Base-by-base conservation (phyloP, 2,113 vertebrate species). In the Grantiella picta region DNA sequence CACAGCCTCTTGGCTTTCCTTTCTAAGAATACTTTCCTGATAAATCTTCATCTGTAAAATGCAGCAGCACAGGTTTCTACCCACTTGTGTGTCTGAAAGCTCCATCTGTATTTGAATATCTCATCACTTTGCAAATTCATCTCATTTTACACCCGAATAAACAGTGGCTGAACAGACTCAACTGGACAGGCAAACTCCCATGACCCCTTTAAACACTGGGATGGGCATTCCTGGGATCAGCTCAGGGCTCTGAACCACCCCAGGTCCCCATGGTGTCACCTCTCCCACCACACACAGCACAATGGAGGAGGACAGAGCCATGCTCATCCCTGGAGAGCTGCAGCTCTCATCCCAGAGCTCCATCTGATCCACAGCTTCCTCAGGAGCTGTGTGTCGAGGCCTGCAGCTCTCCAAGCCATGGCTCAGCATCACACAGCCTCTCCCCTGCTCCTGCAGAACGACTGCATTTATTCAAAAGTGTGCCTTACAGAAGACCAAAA, bases 41-140 rank as follows among this genome's bases (percentile, higher is more conserved):
- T 31, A 89, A 64, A 31, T 72, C 92, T 72, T 92, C 89, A 70
- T 15, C 91, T 23, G 16, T 72, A 89, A 82, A 95, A 90, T 82
- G 77, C 80, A 81, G 79, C 92, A 66, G 36, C 92, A 87, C 90
- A 94, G 92, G 93, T 94, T 95, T 78, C 95, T 92, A 70, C 85
- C 82, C 93, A 92, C 92, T n/a, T 13, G 29, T 25, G 78, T 56
- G 66, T 50, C 88, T 95, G 86, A 89, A 94, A 88, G 86, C 68
- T 89, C 86, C 28, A 77, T 9, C 45, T 78, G 24, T 24, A 77
- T 93, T 94, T 92, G 64, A 95, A 28, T 77, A 92, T 59, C 92
- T 92, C 91, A 77, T 77, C 86, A 15, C 79, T 91, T 92, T 87
- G 86, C 81, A 92, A 92, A 93, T 92, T 23, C 45, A 31, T 15